Conservation (phyloP, 2,888 invertebrate genomes). For the Siphlonurus alternatus region DNA sequence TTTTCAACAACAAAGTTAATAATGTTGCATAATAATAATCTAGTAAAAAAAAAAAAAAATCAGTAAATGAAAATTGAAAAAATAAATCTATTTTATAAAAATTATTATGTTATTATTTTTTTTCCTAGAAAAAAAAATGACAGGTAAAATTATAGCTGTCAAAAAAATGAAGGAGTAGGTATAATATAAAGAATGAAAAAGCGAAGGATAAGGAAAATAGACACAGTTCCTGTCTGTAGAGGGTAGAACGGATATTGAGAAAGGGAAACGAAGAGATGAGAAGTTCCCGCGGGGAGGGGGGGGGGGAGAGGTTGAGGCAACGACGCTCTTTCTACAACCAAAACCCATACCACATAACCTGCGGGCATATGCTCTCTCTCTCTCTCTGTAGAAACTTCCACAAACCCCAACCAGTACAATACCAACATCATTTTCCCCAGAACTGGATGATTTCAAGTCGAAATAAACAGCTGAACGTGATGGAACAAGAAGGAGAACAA, state of each 20-base stretch:
- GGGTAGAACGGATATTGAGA: background rate
- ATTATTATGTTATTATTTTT: too few species aligned
- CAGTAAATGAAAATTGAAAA: too few species aligned
- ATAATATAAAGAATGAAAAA: background rate
- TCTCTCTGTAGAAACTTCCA: background rate
- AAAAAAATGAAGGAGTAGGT: background rate
- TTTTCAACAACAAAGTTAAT: too few species aligned
- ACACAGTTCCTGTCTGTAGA: too few species aligned
- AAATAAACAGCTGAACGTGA: background rate
- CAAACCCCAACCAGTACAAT: background rate
- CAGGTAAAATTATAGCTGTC: background rate
- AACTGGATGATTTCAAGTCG: background rate
- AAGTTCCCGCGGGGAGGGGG: background rate
- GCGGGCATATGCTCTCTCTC: background rate
- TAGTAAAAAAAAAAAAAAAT: too few species aligned
- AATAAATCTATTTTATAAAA: too few species aligned
- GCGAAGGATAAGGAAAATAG: background rate
- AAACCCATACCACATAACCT: background rate
- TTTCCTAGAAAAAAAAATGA: background rate
- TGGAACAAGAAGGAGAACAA: background rate
- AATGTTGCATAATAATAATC: too few species aligned
- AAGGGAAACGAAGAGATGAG: background rate
- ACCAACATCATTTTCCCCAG: background rate
- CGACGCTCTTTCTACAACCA: background rate
- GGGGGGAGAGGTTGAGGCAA: background rate